These are phyloP conservation scores for Ptychodera flava DNA, from an alignment of 35 echinoderm and acorn worm species.

Conservation along the genomic window DNA sequence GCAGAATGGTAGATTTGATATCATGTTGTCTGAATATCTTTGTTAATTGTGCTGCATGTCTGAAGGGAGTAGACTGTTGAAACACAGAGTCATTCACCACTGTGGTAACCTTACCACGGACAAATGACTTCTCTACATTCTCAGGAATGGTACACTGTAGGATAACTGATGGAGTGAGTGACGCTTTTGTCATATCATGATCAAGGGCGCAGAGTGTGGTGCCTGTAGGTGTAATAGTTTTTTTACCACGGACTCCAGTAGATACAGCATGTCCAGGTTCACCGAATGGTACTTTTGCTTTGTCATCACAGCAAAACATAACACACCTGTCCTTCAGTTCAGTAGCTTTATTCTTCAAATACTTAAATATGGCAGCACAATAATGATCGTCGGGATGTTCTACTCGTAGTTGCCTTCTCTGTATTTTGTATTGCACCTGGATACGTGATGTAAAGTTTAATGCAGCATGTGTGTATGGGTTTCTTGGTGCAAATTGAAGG, in stretches of 20 bases:
- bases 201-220: constrained; percentile 12
- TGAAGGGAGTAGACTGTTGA: constrained; percentile 16
- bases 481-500: constrained; percentile 11
- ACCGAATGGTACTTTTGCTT: constrained; percentile 22
- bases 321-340: constrained; percentile 4
- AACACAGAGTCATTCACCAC: constrained; percentile 19
- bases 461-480: constrained; percentile 13
- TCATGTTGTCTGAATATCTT: background rate
- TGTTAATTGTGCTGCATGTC: constrained; percentile 9
- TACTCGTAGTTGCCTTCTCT: constrained; percentile 12
- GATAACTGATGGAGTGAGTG: constrained; percentile 16
- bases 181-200: constrained; percentile 23
- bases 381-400: constrained; percentile 14
- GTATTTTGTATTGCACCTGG: constrained; percentile 20
- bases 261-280: constrained; percentile 8
- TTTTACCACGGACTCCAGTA: constrained; percentile 20
- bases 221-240: constrained; percentile 4
- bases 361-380: constrained; percentile 14
- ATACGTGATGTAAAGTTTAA: constrained; percentile 13
- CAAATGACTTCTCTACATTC: background rate
- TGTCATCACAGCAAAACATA: constrained; percentile 10
- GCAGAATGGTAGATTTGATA: background rate
- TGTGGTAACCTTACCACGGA: background rate
- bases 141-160: constrained; percentile 3
- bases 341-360: constrained; percentile 10